Evolutionary conservation across 2,113 vertebrate genomes (phyloP), one percentile per base, ranked within the genome.

Genomic region (Poicephalus meyeri): DNA sequence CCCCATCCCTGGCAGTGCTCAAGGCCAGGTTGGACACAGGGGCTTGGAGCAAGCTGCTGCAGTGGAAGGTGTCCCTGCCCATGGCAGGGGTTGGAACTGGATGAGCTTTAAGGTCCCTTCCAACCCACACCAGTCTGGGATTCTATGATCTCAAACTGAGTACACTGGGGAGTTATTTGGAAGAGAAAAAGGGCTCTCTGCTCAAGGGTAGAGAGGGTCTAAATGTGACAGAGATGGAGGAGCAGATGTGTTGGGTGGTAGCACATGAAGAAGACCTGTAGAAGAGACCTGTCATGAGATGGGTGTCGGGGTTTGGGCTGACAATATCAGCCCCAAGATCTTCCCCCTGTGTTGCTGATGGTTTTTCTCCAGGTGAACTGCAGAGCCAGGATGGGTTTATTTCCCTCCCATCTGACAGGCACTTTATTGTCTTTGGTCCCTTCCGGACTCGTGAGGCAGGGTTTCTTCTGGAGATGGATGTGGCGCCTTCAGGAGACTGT

Each of bases 401-500:
- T 92, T 89, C 46, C 71, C 28, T 89, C 77, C 58, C 9, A 6
- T 55, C 63, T 82, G 92, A 84, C 86, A 87, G 49, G 47, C 0
- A 0, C 53, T 88, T 71, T 73, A 76, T 89, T 72, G 50, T 26
- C 50, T 79, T 94, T 76, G 52, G 66, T 96, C 77, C 95, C 91
- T 97, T 83, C 80, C 8, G 47, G 95, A 85, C 94, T 96, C 24
- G 1, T 29, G 70, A 80, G 47, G 80, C 85, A 83, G 76, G 55
- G 83, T 69, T 90, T 90, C 78, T 78, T 96, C 96, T 80, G 52
- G 87, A 97, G 97, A 97, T 86, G 92, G 95, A 94, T 86, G 60
- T 0, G 2, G 19, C 3, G 26, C 91, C 96, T 97, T 29, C n/a
- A 97, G 91, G 93, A 97, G 94, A 80, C 90, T 89, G 82, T 91